Percentiles rank a stretch among this genome's conserved stretches.
phyloP scores from a whole-genome alignment of 1,140 invertebrate genomes.

The Caenorhabditis remanei region DNA sequence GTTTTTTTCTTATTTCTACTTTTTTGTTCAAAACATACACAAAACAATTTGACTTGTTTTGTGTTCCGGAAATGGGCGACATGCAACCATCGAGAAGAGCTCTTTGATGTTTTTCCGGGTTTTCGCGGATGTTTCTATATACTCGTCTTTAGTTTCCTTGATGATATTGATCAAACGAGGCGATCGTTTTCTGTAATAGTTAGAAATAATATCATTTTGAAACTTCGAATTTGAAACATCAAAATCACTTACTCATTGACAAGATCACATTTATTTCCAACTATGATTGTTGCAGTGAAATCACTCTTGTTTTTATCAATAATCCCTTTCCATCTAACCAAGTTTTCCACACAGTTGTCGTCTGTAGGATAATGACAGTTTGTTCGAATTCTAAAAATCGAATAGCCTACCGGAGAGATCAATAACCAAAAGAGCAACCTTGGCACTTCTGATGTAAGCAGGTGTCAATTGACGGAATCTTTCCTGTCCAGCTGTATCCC shows the following conservation, averaged over 20 bases:
- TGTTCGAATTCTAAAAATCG: conserved; percentile 3
- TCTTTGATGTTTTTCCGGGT: conserved; percentile 62
- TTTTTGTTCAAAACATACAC: conserved; percentile 15
- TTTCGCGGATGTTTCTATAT: conserved; percentile 64
- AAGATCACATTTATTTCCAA: conserved; percentile 63
- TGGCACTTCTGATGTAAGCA: conserved; percentile 58
- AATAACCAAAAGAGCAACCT: conserved; percentile 60
- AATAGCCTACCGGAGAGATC: conserved; percentile 53
- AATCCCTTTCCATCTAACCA: conserved; percentile 50
- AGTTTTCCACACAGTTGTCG: conserved; percentile 45
- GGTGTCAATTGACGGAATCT: conserved; percentile 62
- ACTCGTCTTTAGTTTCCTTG: conserved; percentile 23
- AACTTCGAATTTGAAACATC: not conserved
- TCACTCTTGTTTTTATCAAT: conserved; percentile 54
- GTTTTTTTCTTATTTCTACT: not conserved
- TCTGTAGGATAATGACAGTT: conserved; percentile 46
- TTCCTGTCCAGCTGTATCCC: conserved; percentile 64
- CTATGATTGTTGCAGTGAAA: conserved; percentile 40
- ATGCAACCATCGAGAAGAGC: conserved; percentile 3
- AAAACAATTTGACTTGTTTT: conserved; percentile 22
- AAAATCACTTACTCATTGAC: conserved; percentile 16
- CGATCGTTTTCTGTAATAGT: conserved; percentile 3
- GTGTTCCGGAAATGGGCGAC: conserved; percentile 39
- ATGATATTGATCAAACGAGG: conserved; percentile 35
- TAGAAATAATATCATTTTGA: not conserved